These are phyloP conservation scores for Riptortus pedestris DNA, from an alignment of 1,140 invertebrate genomes.

Conservation along the genomic window DNA sequence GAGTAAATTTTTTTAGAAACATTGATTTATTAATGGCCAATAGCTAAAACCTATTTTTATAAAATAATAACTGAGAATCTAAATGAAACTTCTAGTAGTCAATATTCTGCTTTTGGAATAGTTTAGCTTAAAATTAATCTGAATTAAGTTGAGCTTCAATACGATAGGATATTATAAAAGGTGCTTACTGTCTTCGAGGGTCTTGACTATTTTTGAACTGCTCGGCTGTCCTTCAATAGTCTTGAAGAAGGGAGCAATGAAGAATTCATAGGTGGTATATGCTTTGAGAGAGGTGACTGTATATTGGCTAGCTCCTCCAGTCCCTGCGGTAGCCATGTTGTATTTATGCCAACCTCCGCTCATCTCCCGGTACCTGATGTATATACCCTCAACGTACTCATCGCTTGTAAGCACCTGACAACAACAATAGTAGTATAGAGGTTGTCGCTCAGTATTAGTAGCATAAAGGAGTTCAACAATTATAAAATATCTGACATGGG, in stretches of 20 bases:
- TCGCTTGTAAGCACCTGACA: constrained; percentile 42
- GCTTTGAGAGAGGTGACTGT: constrained; percentile 64
- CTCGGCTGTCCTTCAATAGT: constrained; percentile 72
- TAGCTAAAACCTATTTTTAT: too few relatives aligned
- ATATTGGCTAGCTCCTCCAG: constrained; percentile 52
- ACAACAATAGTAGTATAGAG: constrained; percentile 1
- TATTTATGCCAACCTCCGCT: constrained; percentile 51
- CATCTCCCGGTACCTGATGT: constrained; percentile 79
- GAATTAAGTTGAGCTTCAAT: too few relatives aligned
- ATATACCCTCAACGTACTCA: constrained; percentile 72
- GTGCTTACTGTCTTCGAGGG: constrained; percentile 56
- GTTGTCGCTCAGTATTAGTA: too few relatives aligned
- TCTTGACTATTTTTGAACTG: constrained; percentile 57
- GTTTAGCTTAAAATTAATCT: too few relatives aligned
- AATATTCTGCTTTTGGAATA: too few relatives aligned
- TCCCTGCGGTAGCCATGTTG: constrained; percentile 57
- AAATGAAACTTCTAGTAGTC: too few relatives aligned
- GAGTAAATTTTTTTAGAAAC: too few relatives aligned
- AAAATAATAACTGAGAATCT: too few relatives aligned
- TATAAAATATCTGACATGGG: too few relatives aligned
- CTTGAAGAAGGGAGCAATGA: constrained; percentile 77
- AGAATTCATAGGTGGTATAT: constrained; percentile 78
- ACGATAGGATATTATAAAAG: too few relatives aligned
- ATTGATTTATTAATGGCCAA: too few relatives aligned
- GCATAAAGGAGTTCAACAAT: too few relatives aligned